These are phyloP conservation scores for Ichneumon xanthorius DNA, from an alignment of 2,888 invertebrate genomes.

Conservation along the genomic window DNA sequence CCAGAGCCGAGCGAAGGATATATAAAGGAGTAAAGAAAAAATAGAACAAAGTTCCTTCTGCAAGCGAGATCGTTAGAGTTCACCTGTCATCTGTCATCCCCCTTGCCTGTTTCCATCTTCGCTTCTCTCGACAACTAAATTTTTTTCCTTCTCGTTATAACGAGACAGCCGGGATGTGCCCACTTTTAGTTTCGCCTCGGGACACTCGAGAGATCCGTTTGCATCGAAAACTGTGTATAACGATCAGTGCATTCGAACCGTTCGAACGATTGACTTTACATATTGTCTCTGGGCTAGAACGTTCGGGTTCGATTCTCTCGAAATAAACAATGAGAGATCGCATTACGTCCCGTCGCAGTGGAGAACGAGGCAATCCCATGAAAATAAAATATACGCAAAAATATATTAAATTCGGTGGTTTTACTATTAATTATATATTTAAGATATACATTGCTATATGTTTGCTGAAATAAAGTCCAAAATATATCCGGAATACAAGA, in stretches of 20 bases:
- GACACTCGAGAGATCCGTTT: conserved; percentile 50
- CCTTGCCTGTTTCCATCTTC: conserved; percentile 19
- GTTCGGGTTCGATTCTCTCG: neutral
- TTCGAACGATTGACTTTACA: neutral
- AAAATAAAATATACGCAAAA: too few species aligned
- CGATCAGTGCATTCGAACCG: neutral
- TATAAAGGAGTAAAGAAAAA: conserved; percentile 1
- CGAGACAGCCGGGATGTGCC: conserved; percentile 33
- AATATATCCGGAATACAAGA: too few species aligned
- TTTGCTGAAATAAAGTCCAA: too few species aligned
- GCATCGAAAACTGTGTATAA: neutral
- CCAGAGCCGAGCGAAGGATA: conserved; percentile 24
- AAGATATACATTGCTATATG: too few species aligned
- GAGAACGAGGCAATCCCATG: too few species aligned
- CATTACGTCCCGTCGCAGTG: neutral
- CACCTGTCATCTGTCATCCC: conserved; percentile 34
- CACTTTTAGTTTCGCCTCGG: conserved; percentile 21
- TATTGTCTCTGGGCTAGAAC: neutral
- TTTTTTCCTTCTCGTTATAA: conserved; percentile 53
- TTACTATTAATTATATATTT: too few species aligned
- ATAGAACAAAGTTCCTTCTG: conserved; percentile 29
- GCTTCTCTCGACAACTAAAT: conserved; percentile 39
- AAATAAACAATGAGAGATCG: neutral
- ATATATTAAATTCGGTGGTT: too few species aligned
- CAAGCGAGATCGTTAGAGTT: conserved; percentile 63